These are phyloP conservation scores for Lathamus discolor DNA, from an alignment of 2,113 vertebrate genomes.

Conservation along the genomic window DNA sequence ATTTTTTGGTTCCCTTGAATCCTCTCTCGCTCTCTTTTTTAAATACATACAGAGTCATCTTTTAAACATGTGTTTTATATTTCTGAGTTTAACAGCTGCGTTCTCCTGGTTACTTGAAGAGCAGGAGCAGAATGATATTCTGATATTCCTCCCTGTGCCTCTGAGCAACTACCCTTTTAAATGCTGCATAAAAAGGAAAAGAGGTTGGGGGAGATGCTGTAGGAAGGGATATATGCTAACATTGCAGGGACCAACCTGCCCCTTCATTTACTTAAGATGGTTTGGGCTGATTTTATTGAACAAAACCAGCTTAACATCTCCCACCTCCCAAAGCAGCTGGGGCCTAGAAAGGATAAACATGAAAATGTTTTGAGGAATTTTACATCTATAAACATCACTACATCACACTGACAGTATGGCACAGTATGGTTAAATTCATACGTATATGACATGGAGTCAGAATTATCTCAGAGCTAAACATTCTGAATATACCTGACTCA, in stretches of 20 bases:
- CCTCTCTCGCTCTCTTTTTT: conserved; percentile 65
- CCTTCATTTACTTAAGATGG: not conserved
- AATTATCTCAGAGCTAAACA: not conserved
- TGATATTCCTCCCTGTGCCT: not conserved
- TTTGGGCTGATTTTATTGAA: not conserved
- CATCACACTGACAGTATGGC: not conserved
- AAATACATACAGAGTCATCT: conserved; percentile 68
- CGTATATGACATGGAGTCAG: not conserved
- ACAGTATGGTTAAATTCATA: not conserved
- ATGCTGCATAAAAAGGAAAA: not conserved
- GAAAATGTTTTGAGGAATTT: not conserved
- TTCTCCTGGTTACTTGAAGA: conserved; percentile 39
- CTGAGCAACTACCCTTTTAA: not conserved
- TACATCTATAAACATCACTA: not conserved
- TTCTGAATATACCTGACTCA: not conserved
- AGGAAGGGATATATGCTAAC: not conserved
- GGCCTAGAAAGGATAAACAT: not conserved
- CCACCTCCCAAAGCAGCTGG: not conserved
- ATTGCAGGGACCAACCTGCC: not conserved
- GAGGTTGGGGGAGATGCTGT: not conserved
- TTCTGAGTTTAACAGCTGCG: conserved; percentile 56
- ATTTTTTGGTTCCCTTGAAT: conserved; percentile 76
- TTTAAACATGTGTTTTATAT: conserved; percentile 68
- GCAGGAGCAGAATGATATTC: not conserved
- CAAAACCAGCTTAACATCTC: not conserved